phyloP scores from a whole-genome alignment of 2,888 invertebrate species.

The Coenonympha glycerion region DNA sequence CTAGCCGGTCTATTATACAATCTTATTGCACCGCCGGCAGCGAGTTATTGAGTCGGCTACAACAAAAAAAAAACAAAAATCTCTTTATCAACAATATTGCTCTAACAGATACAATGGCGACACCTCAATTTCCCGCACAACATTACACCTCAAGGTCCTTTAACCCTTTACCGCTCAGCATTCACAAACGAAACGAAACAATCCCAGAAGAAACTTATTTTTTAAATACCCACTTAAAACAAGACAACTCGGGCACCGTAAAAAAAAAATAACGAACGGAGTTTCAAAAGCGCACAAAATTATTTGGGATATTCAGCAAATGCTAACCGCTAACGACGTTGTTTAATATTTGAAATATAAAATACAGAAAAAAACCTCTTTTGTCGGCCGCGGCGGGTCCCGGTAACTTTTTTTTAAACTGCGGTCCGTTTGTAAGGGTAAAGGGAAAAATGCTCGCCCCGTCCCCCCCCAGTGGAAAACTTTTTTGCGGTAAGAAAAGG shows the following conservation, averaged over 20 bases:
- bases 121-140: slow-evolving; percentile 14
- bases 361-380: slow-evolving; percentile 57
- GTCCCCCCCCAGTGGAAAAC: slow-evolving; percentile 47
- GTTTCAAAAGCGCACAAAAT: slow-evolving; percentile 47
- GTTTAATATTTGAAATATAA: slow-evolving; percentile 69
- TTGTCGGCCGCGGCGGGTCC: slow-evolving; percentile 56
- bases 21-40: no score
- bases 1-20: no score
- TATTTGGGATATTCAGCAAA: slow-evolving; percentile 72
- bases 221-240: slow-evolving; percentile 39
- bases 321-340: slow-evolving; percentile 72
- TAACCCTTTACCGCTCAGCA: slow-evolving; percentile 24
- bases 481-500: slow-evolving; percentile 75
- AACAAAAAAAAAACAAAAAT: neutral
- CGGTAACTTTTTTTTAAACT: slow-evolving; percentile 65
- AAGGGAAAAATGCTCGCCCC: slow-evolving; percentile 66
- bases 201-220: slow-evolving; percentile 40
- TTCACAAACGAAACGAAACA: slow-evolving; percentile 31
- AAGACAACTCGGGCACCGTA: slow-evolving; percentile 42
- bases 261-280: slow-evolving; percentile 47
- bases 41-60: no score
- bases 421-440: slow-evolving; percentile 67
- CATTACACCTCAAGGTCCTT: slow-evolving; percentile 24
- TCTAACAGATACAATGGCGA: neutral
- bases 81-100: neutral